These are phyloP conservation scores for Crocidura indochinensis DNA, from an alignment of 2,797 vertebrate species.

Conservation along the genomic window DNA sequence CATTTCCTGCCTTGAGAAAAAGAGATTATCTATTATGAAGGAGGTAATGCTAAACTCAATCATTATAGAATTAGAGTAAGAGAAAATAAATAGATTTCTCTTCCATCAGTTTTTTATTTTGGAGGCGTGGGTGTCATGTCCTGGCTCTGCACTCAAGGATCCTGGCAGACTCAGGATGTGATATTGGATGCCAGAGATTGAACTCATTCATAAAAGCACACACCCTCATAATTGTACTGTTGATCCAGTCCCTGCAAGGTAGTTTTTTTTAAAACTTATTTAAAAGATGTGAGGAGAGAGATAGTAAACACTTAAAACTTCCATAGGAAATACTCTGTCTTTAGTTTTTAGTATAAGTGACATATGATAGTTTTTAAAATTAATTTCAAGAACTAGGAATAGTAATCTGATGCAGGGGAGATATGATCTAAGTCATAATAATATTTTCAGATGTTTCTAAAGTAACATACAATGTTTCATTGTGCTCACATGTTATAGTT, in stretches of 20 bases:
- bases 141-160: too few species aligned
- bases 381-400: constrained; percentile 41
- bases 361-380: constrained; percentile 3
- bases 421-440: constrained; percentile 19
- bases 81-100: constrained; percentile 24
- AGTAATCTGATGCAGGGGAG: constrained; percentile 32
- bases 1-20: constrained; percentile 90
- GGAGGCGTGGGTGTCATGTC: too few species aligned
- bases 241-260: too few species aligned
- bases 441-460: constrained; percentile 29
- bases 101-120: neutral
- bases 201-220: too few species aligned
- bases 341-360: constrained; percentile 37
- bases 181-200: too few species aligned
- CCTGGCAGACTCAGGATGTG: too few species aligned
- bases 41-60: constrained; percentile 90
- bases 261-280: too few species aligned
- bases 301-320: constrained; percentile 26
- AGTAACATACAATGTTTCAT: constrained; percentile 2
- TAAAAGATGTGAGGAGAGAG: too few species aligned
- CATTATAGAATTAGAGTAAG: neutral
- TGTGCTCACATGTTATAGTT: neutral
- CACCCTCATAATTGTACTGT: neutral
- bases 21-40: constrained; percentile 93
- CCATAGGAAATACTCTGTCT: constrained; percentile 30